Evolutionary conservation across 2,888 invertebrate species (phyloP), one percentile per base, ranked within the genome.

Genomic region (Balanococcus diminutus): DNA sequence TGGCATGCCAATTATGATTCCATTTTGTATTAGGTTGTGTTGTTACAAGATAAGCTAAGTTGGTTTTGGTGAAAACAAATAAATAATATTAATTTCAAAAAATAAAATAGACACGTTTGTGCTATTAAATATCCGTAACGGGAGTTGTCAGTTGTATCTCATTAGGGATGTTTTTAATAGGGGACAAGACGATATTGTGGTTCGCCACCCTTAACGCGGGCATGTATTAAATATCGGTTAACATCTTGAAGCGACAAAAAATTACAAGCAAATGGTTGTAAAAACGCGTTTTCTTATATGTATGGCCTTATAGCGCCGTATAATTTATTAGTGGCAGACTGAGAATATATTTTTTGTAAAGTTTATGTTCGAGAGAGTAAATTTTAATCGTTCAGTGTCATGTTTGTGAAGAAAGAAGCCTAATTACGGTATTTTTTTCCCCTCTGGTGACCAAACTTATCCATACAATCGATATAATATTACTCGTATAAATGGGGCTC

Each of bases 71-170:
- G 51, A 25, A 51, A 82, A 28, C 82, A 82, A 82, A 82, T 82
- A 82, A 82, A 82, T 82, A 46, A 46, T 82, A 42, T 36, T 19
- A 28, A 67, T 28, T 61, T 61, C 16, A 14, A 16, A 28, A 36
- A 39, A 11, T 22, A 51, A 83, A 83, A 83, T 51, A 67, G 22
- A 61, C 67, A 42, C 56, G 84, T 84, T 84, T 22, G 61, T 31
- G 22, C 22, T 46, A 82, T 84, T 84, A 84, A 84, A 84, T 84
- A 84, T 61, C 61, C 67, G 84, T 67, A 84, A 84, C 84, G 84
- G 36, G 32, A 19, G 84, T 72, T 72, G 84, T 84, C 84, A 84
- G 84, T 84, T 84, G 84, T 84, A 84, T 84, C 84, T 84, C 84
- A 84, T 84, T 84, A 84, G 36, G 84, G 72, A 32, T 79, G 75